phyloP scores from a whole-genome alignment of 2,113 vertebrate genomes.

The Mormyrus iriodes region DNA sequence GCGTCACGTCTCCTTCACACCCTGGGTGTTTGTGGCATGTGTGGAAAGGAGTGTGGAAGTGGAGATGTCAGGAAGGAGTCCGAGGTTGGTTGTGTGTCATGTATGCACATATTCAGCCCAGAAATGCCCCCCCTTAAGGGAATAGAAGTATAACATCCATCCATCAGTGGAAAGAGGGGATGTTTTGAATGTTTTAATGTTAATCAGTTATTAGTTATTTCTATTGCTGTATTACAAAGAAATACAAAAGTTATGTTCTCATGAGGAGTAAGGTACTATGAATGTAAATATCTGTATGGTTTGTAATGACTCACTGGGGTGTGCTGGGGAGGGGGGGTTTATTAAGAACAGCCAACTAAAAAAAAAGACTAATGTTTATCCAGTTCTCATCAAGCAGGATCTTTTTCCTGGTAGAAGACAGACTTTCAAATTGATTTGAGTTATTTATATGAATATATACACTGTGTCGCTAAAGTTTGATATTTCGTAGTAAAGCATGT shows the following conservation, averaged over 20 bases:
- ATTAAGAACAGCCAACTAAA: background rate
- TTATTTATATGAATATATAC: background rate
- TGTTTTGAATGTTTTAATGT: background rate
- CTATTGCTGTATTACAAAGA: background rate
- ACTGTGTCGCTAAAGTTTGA: background rate
- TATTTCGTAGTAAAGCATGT: background rate
- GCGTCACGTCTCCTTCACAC: background rate
- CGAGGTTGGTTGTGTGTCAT: background rate
- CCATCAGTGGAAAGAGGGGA: background rate
- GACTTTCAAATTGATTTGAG: background rate
- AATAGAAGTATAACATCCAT: background rate
- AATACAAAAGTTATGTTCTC: background rate
- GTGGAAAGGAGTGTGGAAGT: background rate
- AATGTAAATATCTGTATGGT: background rate
- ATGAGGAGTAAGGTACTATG: background rate
- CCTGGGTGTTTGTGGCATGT: background rate
- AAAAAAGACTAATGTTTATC: background rate
- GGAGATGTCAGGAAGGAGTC: background rate
- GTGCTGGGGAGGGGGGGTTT: background rate
- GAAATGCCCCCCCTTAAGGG: background rate
- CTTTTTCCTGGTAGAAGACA: background rate
- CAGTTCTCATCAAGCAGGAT: background rate
- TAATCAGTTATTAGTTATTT: background rate
- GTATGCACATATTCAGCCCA: background rate
- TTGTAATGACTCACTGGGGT: background rate